phyloP scores from a whole-genome alignment of 2,113 vertebrate genomes.

The Syngnathus typhle region DNA sequence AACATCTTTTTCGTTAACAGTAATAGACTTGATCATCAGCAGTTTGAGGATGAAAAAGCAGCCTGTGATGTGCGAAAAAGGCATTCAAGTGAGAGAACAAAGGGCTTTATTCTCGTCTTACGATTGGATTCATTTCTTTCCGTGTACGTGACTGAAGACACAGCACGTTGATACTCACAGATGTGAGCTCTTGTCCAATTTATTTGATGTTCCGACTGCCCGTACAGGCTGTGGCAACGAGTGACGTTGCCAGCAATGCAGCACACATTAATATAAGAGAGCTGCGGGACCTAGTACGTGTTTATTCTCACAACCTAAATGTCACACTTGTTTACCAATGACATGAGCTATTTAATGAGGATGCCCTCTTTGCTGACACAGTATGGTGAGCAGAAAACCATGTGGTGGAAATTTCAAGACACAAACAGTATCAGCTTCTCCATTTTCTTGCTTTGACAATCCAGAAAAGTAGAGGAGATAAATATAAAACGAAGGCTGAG shows the following conservation, averaged over 20 bases:
- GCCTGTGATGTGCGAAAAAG: constrained; percentile 47
- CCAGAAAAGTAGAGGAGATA: constrained; percentile 27
- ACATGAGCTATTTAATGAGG: constrained; percentile 40
- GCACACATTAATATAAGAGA: constrained; percentile 40
- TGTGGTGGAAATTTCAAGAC: constrained; percentile 14
- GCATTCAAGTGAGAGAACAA: constrained; percentile 45
- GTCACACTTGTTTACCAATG: constrained; percentile 63
- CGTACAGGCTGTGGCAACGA: constrained; percentile 13
- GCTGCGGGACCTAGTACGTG: constrained; percentile 21
- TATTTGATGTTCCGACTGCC: constrained; percentile 21
- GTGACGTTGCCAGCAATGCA: constrained; percentile 28
- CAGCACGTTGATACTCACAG: constrained; percentile 32
- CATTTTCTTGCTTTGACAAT: constrained; percentile 28
- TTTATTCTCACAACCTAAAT: constrained; percentile 51
- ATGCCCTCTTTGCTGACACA: constrained; percentile 17
- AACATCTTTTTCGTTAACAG: constrained; percentile 55
- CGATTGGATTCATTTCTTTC: constrained; percentile 46
- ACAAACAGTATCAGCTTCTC: constrained; percentile 24
- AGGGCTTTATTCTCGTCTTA: constrained; percentile 37
- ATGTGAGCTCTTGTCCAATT: constrained; percentile 20
- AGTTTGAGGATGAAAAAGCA: constrained; percentile 47
- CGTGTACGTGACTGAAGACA: constrained; percentile 53
- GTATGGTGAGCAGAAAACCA: constrained; percentile 15
- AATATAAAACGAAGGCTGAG: constrained; percentile 54
- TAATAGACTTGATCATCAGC: constrained; percentile 48